Conservation (phyloP, 2,113 vertebrate genomes). For the Rana temporaria region DNA sequence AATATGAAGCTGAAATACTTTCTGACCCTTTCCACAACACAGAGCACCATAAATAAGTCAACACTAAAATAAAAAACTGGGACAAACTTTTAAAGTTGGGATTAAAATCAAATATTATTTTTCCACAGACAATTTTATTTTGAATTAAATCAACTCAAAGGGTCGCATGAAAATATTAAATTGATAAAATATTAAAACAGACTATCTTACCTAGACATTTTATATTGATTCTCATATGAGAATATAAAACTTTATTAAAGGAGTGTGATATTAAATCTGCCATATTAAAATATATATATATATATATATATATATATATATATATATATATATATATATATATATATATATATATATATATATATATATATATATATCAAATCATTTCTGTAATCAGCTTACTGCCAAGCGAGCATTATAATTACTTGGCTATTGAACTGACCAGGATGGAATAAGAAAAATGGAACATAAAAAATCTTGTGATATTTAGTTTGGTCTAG, state of each 20-base stretch:
- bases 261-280: constrained; percentile 8
- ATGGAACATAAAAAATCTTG: too few relatives aligned
- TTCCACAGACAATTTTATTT: constrained; percentile 26
- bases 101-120: constrained; percentile 5
- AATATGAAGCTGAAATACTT: background rate
- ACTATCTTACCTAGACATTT: constrained; percentile 11
- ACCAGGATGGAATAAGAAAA: too few relatives aligned
- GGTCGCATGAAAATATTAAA: constrained; percentile 24
- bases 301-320: too few relatives aligned
- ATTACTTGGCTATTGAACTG: too few relatives aligned
- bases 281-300: background rate
- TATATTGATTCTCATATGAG: constrained; percentile 18
- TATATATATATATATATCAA: background rate
- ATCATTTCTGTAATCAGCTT: background rate
- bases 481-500: too few relatives aligned
- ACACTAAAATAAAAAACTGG: background rate
- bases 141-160: constrained; percentile 29
- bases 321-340: too few relatives aligned
- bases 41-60: constrained; percentile 16
- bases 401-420: too few relatives aligned
- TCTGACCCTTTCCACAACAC: constrained; percentile 1
- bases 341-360: too few relatives aligned
- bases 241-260: constrained; percentile 13
- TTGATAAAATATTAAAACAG: constrained; percentile 39
- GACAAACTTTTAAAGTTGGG: constrained; percentile 13